Evolutionary conservation across 2,888 invertebrate genomes (phyloP).

Genomic region (Drosophila neotestacea): DNA sequence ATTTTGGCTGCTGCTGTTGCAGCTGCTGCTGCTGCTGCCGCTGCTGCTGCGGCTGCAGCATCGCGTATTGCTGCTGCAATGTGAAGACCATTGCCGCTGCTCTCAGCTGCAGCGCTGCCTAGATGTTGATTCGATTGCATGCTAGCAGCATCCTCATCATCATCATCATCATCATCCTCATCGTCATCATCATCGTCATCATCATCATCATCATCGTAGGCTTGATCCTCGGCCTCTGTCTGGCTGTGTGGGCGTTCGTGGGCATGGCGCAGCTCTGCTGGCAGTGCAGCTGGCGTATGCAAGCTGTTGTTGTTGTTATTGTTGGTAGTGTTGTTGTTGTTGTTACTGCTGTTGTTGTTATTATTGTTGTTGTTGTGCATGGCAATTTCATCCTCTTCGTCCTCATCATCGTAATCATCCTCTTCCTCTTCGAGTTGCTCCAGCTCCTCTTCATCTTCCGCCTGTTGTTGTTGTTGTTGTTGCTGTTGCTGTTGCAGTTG

Average conservation of each 20-base stretch:
- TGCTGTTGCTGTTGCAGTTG: constrained; percentile 16
- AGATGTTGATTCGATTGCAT: constrained; percentile 46
- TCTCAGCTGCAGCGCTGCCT: constrained; percentile 56
- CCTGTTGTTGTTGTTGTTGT: constrained; percentile 30
- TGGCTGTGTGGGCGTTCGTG: constrained; percentile 13
- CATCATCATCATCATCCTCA: constrained; percentile 62
- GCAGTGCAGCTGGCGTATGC: constrained; percentile 25
- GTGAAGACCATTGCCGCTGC: constrained; percentile 24
- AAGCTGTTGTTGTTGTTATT: constrained; percentile 47
- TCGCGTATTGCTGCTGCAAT: constrained; percentile 56
- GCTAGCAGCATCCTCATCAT: constrained; percentile 55
- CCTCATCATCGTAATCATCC: constrained; percentile 55
- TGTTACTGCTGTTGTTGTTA: constrained; percentile 34
- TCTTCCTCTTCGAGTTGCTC: constrained; percentile 48
- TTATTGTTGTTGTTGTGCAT: constrained; percentile 37
- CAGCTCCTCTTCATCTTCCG: constrained; percentile 30
- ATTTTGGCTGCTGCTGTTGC: constrained; percentile 64
- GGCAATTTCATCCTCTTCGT: constrained; percentile 37
- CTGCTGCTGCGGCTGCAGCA: constrained; percentile 63
- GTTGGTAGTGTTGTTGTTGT: constrained; percentile 38
- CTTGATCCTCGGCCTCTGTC: constrained; percentile 50
- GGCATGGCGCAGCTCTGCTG: constrained; percentile 51
- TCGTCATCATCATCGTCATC: constrained; percentile 60
- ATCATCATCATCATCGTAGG: constrained; percentile 61
- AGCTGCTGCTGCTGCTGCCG: constrained; percentile 70